phyloP scores from a whole-genome alignment of 1,140 invertebrate genomes.

The Plectus sambesii region DNA sequence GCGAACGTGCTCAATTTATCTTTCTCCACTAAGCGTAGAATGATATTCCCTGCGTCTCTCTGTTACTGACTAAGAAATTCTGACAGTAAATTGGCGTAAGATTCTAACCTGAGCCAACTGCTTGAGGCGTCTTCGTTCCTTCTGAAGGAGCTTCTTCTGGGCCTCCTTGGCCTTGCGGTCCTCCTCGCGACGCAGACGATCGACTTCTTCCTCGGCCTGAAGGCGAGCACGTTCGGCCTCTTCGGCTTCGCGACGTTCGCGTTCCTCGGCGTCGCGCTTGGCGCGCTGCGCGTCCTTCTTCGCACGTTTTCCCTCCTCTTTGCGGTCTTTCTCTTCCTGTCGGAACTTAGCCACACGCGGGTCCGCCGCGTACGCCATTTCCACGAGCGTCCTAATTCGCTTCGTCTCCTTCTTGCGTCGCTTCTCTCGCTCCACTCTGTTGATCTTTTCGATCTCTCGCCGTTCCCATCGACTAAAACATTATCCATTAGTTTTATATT shows the following conservation, averaged over 20 bases:
- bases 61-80: too few species aligned
- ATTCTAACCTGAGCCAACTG: not conserved
- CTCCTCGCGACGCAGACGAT: constrained; percentile 48
- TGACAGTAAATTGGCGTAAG: too few species aligned
- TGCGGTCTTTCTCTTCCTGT: constrained; percentile 81
- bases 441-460: constrained; percentile 93
- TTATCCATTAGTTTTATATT: constrained; percentile 1
- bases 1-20: too few species aligned
- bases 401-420: constrained; percentile 92
- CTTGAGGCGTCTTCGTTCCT: not conserved
- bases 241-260: constrained; percentile 55
- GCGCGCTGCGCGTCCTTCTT: constrained; percentile 34
- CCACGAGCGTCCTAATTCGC: constrained; percentile 73
- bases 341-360: constrained; percentile 79
- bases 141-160: not conserved
- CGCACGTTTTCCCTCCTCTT: constrained; percentile 52
- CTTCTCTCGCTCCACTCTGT: constrained; percentile 75
- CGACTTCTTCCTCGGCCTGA: too few species aligned
- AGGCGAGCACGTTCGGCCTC: constrained; percentile 60
- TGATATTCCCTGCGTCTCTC: too few species aligned
- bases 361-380: constrained; percentile 82
- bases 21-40: too few species aligned
- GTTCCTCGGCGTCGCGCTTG: constrained; percentile 46
- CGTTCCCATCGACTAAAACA: constrained; percentile 67
- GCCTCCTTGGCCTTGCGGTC: constrained; percentile 14